A percentile compares a stretch with the other conserved stretches of the same genome.
phyloP scores from a whole-genome alignment of 1,140 invertebrate species.

The Venustaconcha ellipsiformis region DNA sequence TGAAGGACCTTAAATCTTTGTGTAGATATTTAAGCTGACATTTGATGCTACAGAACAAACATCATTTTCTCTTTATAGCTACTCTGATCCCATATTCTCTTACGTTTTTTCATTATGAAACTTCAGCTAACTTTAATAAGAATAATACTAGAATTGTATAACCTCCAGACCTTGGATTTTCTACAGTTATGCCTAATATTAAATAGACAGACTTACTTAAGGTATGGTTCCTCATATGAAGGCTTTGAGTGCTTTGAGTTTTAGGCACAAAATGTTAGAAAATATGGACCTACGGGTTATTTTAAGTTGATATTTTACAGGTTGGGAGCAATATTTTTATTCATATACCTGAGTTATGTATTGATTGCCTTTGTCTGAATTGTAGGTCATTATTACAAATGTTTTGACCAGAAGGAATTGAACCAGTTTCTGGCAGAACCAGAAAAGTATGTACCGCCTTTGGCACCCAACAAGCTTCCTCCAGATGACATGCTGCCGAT shows the following conservation, averaged over 20 bases:
- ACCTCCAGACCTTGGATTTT: too few relatives aligned
- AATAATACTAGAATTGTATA: too few relatives aligned
- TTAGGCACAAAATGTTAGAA: too few relatives aligned
- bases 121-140: too few relatives aligned
- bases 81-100: too few relatives aligned
- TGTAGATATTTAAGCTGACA: too few relatives aligned
- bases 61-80: too few relatives aligned
- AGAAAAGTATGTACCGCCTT: slow-evolving; percentile 66
- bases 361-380: not conserved
- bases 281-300: not conserved
- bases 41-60: too few relatives aligned
- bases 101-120: too few relatives aligned
- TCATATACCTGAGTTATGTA: not conserved
- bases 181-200: too few relatives aligned
- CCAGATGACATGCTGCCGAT: slow-evolving; percentile 56
- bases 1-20: too few relatives aligned
- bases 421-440: slow-evolving; percentile 63
- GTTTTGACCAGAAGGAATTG: slow-evolving; percentile 61
- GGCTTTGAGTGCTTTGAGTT: not conserved
- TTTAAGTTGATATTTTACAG: not conserved
- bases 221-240: not conserved
- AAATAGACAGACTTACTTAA: too few relatives aligned
- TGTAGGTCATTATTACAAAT: slow-evolving; percentile 67
- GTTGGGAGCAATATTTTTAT: not conserved
- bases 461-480: slow-evolving; percentile 62